Base-by-base conservation (phyloP, 2,888 invertebrate genomes). In the Byasa hedistus region DNA sequence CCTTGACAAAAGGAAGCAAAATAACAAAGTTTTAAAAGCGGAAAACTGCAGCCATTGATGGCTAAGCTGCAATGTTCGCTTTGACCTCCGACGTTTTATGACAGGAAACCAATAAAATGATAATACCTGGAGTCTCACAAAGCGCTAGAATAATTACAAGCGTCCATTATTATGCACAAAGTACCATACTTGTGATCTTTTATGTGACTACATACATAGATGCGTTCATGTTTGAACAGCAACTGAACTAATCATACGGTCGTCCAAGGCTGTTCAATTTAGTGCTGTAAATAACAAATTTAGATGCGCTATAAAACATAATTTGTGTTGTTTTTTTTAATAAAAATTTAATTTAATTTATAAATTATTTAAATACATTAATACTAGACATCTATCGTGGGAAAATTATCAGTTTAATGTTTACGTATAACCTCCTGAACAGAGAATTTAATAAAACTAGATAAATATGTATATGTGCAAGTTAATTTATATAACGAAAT, bases 101-200 rank as follows among this genome's bases (percentile, higher is more conserved):
- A 86, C 89, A 81, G 89, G 87, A 87, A 89, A 89, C 87, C 80
- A 80, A 83, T 89, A 87, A 89, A 89, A 86, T 80, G 81, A 86
- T 88, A 83, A 82, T 86, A 83, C 85, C 80, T 84, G 83, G 81
- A 81, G 82, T 76, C 78, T 79, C 78, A 85, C 85, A 86, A 87
- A 85, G 84, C 79, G 74, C 76, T 78, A 80, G 78, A 80, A 77
- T 89, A 88, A 89, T 75, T 74, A 72, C 73, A 67, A 59, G 64
- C 68, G 58, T 58, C 72, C 68, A 74, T 75, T 75, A 69, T 70
- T 69, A 62, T 65, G 58, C 57, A 64, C 65, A 62, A 62, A 64
- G 68, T 65, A 68, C 65, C 57, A 57, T 51, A 57, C 48, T 61
- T 65, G 57, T 32, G 61, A 61, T 57, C 56, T 61, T 66, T 61